A percentile compares a stretch with the other conserved stretches of the same genome.
Evolutionary conservation across 2,797 vertebrate species (phyloP).

Genomic region (Mus minutoides): DNA sequence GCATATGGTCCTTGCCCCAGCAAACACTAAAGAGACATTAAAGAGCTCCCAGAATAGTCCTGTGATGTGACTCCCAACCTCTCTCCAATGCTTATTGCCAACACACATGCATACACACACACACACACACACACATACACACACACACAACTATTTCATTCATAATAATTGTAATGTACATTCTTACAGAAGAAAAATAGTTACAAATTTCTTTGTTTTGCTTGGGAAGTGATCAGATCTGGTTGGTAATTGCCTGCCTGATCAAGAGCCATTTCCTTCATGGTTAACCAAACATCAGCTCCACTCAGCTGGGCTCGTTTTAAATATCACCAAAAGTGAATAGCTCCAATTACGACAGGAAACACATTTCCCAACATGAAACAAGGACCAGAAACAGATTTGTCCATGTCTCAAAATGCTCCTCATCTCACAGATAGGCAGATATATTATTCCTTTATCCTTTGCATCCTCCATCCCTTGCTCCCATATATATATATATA

Average conservation of each 20-base stretch:
- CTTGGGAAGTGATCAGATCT: slow-evolving; percentile 84
- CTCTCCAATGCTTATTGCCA: neutral
- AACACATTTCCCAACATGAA: slow-evolving; percentile 73
- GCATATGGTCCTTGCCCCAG: neutral
- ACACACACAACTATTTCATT: neutral
- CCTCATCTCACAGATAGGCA: neutral
- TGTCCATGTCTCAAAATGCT: slow-evolving; percentile 53
- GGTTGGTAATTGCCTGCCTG: slow-evolving; percentile 85
- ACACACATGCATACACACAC: neutral
- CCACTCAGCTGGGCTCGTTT: slow-evolving; percentile 86
- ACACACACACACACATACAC: neutral
- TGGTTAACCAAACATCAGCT: slow-evolving; percentile 85
- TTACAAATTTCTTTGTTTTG: slow-evolving; percentile 74
- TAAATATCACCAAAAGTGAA: slow-evolving; percentile 80
- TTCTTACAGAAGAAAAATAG: slow-evolving; percentile 61
- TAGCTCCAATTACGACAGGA: slow-evolving; percentile 86
- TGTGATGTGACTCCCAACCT: neutral
- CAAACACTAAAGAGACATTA: neutral
- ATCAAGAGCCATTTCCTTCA: slow-evolving; percentile 87
- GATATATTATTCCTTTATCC: neutral
- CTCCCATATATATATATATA: too few relatives aligned
- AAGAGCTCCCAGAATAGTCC: neutral
- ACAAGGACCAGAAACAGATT: slow-evolving; percentile 82
- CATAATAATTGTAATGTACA: slow-evolving; percentile 46
- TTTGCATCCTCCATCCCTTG: neutral